Percentiles rank a stretch among this genome's conserved stretches.
These are phyloP conservation scores for Neelides folsomi DNA, from an alignment of 2,888 invertebrate species.

Conservation along the genomic window DNA sequence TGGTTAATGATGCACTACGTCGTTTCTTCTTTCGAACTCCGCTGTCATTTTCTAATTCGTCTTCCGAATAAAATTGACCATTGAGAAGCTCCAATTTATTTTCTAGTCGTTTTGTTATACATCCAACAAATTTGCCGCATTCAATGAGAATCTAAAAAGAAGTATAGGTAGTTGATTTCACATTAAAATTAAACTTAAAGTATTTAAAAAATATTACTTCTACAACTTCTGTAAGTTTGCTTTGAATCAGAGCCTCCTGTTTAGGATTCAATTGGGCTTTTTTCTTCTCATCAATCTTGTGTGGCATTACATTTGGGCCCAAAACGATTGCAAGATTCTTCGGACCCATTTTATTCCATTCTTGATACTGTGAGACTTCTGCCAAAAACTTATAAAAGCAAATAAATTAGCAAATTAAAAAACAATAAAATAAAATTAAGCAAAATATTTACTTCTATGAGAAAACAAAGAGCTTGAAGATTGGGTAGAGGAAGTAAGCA, in stretches of 20 bases:
- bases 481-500: slow-evolving; percentile 61
- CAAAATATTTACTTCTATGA: slow-evolving; percentile 54
- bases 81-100: slow-evolving; percentile 13
- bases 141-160: slow-evolving; percentile 56
- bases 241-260: slow-evolving; percentile 44
- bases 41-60: slow-evolving; percentile 21
- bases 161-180: not conserved
- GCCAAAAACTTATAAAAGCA: slow-evolving; percentile 46
- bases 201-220: slow-evolving; percentile 42
- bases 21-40: slow-evolving; percentile 46
- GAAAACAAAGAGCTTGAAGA: slow-evolving; percentile 63
- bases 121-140: slow-evolving; percentile 60
- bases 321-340: slow-evolving; percentile 73
- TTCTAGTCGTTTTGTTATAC: slow-evolving; percentile 6
- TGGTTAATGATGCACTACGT: slow-evolving; percentile 71
- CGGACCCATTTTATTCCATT: slow-evolving; percentile 67
- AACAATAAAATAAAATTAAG: slow-evolving; percentile 14
- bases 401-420: too few relatives aligned
- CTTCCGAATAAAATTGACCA: slow-evolving; percentile 13
- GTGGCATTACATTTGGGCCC: slow-evolving; percentile 72
- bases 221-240: slow-evolving; percentile 55
- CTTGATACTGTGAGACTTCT: slow-evolving; percentile 53
- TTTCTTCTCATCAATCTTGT: slow-evolving; percentile 43
- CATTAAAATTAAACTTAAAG: not conserved
- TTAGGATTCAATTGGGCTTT: slow-evolving; percentile 41